These are phyloP conservation scores for Erethizon dorsatum DNA, from an alignment of 2,797 vertebrate species.

Conservation along the genomic window DNA sequence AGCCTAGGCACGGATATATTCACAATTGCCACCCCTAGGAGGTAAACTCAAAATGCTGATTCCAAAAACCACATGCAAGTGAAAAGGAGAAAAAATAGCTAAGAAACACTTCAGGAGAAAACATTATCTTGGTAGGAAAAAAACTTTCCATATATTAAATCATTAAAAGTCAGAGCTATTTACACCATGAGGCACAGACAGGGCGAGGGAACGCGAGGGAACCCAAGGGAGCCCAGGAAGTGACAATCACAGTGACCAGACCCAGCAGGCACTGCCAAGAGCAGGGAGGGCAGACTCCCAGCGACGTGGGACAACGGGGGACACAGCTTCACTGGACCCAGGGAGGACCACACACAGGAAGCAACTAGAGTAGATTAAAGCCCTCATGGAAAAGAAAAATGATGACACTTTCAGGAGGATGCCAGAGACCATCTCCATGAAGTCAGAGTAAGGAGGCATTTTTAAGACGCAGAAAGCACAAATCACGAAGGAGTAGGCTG, in stretches of 20 bases:
- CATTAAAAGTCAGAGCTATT: neutral
- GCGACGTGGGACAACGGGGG: neutral
- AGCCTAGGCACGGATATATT: neutral
- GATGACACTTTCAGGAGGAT: neutral
- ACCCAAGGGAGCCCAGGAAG: neutral
- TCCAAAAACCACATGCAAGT: neutral
- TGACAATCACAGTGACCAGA: accelerated
- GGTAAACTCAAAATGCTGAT: neutral
- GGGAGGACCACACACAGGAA: neutral
- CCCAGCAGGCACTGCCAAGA: neutral
- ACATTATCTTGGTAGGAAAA: neutral
- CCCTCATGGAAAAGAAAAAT: neutral
- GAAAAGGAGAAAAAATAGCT: neutral
- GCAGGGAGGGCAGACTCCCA: neutral
- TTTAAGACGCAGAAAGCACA: neutral
- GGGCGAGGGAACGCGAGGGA: neutral
- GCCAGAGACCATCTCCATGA: neutral
- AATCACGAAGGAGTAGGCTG: neutral
- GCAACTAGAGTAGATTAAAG: neutral
- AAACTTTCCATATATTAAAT: neutral
- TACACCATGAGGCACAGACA: neutral
- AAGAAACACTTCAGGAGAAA: neutral
- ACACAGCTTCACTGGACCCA: neutral
- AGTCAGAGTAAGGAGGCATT: neutral
- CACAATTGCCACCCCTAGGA: neutral